phyloP scores from a whole-genome alignment of 2,113 vertebrate species.

The Aix galericulata region DNA sequence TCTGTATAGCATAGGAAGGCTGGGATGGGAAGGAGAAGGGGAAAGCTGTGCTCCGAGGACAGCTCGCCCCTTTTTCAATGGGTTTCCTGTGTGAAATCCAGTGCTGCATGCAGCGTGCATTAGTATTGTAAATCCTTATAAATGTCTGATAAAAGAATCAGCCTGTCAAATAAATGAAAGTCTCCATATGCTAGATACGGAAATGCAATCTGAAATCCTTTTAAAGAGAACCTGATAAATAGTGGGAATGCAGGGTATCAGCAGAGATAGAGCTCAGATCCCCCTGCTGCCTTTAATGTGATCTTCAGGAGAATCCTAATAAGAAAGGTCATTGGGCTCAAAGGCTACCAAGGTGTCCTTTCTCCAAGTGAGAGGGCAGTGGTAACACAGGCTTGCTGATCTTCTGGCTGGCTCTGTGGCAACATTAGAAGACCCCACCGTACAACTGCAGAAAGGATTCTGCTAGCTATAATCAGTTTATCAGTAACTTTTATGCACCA shows the following conservation, averaged over 20 bases:
- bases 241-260: neutral
- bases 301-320: neutral
- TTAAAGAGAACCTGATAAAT: constrained; percentile 29
- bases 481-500: neutral
- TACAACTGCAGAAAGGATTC: neutral
- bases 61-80: neutral
- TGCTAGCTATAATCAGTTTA: neutral
- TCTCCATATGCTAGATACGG: neutral
- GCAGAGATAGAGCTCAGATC: constrained; percentile 14
- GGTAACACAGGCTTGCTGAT: neutral
- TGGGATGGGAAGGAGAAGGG: neutral
- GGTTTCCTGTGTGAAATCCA: neutral
- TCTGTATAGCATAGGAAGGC: neutral
- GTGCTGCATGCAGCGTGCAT: neutral
- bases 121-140: constrained; percentile 44
- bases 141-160: constrained; percentile 46
- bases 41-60: neutral
- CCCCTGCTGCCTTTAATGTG: neutral
- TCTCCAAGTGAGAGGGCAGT: neutral
- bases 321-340: neutral
- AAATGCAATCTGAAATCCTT: constrained; percentile 53
- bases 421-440: neutral
- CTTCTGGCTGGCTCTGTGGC: neutral
- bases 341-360: neutral
- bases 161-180: constrained; percentile 40